Base-by-base conservation (phyloP, 2,888 invertebrate species). In the Merodon equestris region DNA sequence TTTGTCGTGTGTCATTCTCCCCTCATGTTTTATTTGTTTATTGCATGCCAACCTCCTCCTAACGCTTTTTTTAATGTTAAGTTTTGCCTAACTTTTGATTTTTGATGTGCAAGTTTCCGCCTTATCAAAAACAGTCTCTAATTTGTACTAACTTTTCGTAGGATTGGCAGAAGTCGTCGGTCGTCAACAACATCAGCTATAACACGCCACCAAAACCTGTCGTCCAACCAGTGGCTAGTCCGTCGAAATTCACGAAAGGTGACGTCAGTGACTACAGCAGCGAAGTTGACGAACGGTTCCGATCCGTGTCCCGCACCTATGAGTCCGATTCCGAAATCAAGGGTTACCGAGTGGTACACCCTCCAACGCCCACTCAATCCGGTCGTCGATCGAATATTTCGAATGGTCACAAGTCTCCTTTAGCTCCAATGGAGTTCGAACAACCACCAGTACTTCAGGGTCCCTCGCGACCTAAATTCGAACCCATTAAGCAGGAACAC, bases 181-280 rank as follows among this genome's bases (percentile, higher is more conserved):
- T 90, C 85, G 89, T 88, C 58, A 90, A 90, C 75, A 90, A 89
- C 81, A 87, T 90, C 63, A 86, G 88, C 19, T 89, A 89, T 63
- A 88, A 87, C 42, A 87, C 89, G 81, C 88, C 90, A 51, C 84
- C 88, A 89, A 47, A 90, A 88, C 81, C 90, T 89, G 68, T 58
- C 17, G 27, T 27, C 9, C 19, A 44, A 1, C 14, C 84, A 84
- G 10, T 86, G 84, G 70, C 86, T 86, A 36, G 87, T 86, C 82
- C 86, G 1, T 48, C 83, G 38, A 82, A 81, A 74, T 81, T 87
- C 63, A 64, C 83, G 10, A 83, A 84, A 71, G 76, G 83, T 0
- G 87, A 88, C 36, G 94, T 93, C 86, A 93, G 93, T 84, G 94
- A 94, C 85, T 93, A 93, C 84, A 93, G 93, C 88, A 94, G 93